Conservation (phyloP, 2,113 vertebrate genomes). For the Mus pahari region DNA sequence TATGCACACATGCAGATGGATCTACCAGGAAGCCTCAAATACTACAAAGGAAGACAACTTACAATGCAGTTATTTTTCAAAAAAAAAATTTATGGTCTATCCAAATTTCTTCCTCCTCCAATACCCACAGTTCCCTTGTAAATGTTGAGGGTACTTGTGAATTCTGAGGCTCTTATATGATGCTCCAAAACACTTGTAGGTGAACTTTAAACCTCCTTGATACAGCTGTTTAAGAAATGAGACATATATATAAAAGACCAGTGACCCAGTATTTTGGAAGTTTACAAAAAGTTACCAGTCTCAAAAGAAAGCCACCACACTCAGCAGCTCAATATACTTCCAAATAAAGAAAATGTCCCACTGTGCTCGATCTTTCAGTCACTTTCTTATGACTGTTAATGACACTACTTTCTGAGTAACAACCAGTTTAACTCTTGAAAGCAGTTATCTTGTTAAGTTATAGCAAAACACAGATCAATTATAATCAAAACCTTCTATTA, state of each 20-base stretch:
- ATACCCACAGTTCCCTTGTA: conserved; percentile 28
- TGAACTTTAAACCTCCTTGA: conserved; percentile 30
- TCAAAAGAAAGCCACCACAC: conserved; percentile 6
- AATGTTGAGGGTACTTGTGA: not conserved
- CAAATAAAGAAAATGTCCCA: conserved; percentile 12
- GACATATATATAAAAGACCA: too few species aligned
- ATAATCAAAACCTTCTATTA: not conserved
- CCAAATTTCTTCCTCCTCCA: conserved; percentile 39
- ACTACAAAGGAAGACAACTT: conserved; percentile 37
- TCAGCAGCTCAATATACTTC: not conserved
- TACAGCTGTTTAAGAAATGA: not conserved
- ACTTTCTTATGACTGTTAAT: not conserved
- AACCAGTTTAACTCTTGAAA: not conserved
- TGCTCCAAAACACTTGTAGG: conserved; percentile 3
- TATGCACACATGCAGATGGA: not conserved
- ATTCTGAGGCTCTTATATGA: not conserved
- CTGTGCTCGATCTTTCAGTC: not conserved
- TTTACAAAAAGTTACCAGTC: not conserved
- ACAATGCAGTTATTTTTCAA: not conserved
- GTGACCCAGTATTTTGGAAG: not conserved
- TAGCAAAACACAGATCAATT: conserved; percentile 28
- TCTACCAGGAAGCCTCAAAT: conserved; percentile 41
- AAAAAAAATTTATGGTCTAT: not conserved
- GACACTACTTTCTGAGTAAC: conserved; percentile 21
- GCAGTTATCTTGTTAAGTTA: not conserved